Conservation (phyloP, 2,888 invertebrate genomes). For the Pterostichus madidus region DNA sequence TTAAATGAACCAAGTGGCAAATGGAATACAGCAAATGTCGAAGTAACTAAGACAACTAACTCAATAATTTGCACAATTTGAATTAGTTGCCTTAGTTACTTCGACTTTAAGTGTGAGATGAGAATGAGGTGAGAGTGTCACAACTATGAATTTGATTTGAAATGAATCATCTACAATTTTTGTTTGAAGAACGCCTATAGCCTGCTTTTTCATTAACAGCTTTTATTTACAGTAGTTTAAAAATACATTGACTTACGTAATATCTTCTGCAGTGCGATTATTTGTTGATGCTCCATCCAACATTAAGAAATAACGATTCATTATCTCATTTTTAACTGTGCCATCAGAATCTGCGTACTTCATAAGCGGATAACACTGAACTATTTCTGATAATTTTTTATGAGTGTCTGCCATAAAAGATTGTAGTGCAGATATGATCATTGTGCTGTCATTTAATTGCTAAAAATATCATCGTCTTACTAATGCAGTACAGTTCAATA, state of each 20-base stretch:
- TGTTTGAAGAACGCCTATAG: too few relatives aligned
- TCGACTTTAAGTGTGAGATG: too few relatives aligned
- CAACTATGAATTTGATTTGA: too few relatives aligned
- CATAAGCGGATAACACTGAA: constrained; percentile 88
- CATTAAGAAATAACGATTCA: constrained; percentile 95
- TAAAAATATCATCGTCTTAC: constrained; percentile 75
- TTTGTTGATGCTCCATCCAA: constrained; percentile 81
- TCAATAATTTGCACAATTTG: too few relatives aligned
- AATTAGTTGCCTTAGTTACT: too few relatives aligned
- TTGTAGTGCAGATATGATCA: constrained; percentile 93
- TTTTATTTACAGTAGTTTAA: too few relatives aligned
- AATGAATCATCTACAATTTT: too few relatives aligned
- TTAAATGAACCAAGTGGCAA: too few relatives aligned
- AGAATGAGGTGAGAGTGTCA: too few relatives aligned
- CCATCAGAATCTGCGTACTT: constrained; percentile 84
- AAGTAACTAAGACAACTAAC: too few relatives aligned
- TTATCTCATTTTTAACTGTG: constrained; percentile 85
- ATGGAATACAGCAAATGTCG: too few relatives aligned
- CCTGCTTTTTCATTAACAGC: too few relatives aligned
- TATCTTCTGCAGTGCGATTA: constrained; percentile 78
- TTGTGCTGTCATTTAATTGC: constrained; percentile 95
- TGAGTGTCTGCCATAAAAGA: constrained; percentile 85
- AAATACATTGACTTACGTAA: constrained; percentile 78
- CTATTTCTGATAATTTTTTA: constrained; percentile 83
- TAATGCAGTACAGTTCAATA: not conserved